Conservation (phyloP, 2,888 invertebrate species). For the Thereva unica region DNA sequence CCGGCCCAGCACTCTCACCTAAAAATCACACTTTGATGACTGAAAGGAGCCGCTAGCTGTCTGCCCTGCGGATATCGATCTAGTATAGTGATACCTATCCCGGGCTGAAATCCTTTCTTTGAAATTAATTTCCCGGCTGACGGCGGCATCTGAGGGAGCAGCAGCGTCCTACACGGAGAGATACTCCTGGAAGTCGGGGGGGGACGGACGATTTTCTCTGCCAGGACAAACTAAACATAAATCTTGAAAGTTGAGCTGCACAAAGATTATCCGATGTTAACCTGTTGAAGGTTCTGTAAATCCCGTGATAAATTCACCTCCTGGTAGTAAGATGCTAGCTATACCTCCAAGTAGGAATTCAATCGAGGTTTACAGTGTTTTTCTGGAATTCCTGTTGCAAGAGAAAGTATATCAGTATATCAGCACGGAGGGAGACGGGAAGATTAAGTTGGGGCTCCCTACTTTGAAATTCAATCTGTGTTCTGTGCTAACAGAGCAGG, state of each 20-base stretch:
- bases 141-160: conserved; percentile 23
- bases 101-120: conserved; percentile 1
- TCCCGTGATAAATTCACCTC: conserved; percentile 34
- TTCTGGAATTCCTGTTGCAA: no score
- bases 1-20: no score
- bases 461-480: no score
- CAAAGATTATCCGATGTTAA: conserved; percentile 36
- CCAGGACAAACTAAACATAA: conserved; percentile 33
- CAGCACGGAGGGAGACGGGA: no score
- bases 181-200: conserved; percentile 17
- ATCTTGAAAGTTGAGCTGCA: conserved; percentile 39
- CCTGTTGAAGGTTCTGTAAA: conserved; percentile 34
- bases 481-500: no score
- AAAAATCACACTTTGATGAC: no score
- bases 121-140: conserved; percentile 33
- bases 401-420: no score
- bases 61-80: no score
- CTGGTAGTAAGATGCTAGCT: neutral
- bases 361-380: no score
- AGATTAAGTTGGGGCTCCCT: no score
- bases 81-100: no score
- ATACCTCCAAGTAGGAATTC: neutral
- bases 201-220: neutral
- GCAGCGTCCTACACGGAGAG: conserved; percentile 24
- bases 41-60: no score